phyloP scores from a whole-genome alignment of 2,888 invertebrate genomes.

The Cremastinae sp. region DNA sequence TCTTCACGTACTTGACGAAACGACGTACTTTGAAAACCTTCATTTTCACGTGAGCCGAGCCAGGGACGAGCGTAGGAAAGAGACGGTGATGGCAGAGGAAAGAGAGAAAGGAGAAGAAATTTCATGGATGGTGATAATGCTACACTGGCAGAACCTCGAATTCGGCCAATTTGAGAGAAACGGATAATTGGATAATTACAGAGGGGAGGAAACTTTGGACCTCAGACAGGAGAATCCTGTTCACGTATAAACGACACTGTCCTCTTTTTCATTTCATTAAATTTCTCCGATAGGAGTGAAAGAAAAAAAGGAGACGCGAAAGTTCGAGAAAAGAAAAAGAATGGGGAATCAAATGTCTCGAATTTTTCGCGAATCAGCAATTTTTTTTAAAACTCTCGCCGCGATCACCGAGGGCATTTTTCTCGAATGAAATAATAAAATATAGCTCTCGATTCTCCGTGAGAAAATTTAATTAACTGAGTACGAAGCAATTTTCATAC shows the following conservation, averaged over 20 bases:
- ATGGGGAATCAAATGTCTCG: neutral
- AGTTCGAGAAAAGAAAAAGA: neutral
- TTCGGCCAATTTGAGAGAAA: constrained; percentile 51
- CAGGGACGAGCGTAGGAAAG: constrained; percentile 2
- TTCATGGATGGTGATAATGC: constrained; percentile 14
- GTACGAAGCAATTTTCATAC: too few relatives aligned
- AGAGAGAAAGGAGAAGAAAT: constrained; percentile 5
- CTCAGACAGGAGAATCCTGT: constrained; percentile 27
- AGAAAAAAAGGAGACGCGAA: neutral
- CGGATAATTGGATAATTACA: constrained; percentile 59
- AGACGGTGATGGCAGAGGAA: neutral
- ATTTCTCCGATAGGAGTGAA: constrained; percentile 5
- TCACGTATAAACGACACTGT: constrained; percentile 35
- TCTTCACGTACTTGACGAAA: constrained; percentile 37
- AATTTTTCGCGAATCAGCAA: neutral
- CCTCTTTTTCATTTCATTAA: constrained; percentile 42
- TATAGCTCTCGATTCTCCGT: neutral
- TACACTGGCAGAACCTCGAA: constrained; percentile 28
- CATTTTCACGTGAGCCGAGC: constrained; percentile 33
- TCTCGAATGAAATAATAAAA: too few relatives aligned
- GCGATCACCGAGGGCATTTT: neutral
- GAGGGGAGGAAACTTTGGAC: constrained; percentile 34
- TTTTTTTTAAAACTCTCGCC: neutral
- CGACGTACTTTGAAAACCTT: constrained; percentile 54
- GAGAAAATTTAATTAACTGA: neutral